These are phyloP conservation scores for Cervus canadensis DNA, from an alignment of 2,113 vertebrate genomes.

Conservation along the genomic window DNA sequence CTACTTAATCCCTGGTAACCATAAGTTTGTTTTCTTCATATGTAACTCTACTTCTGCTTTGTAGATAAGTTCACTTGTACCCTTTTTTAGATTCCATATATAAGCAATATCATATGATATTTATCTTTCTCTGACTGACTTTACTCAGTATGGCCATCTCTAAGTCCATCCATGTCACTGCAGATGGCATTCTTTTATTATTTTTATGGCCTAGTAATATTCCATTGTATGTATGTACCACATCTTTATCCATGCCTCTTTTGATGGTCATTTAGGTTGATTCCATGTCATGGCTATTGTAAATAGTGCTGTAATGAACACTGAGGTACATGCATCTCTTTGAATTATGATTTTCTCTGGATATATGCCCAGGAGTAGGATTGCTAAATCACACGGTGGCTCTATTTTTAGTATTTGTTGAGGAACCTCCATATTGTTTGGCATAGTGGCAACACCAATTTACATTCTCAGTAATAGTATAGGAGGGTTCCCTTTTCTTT, in stretches of 20 bases:
- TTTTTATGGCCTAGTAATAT: background rate
- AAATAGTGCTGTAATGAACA: background rate
- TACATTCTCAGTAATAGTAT: background rate
- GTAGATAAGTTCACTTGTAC: background rate
- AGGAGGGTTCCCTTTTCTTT: background rate
- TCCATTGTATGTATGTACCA: background rate
- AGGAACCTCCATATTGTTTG: background rate
- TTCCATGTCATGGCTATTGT: background rate
- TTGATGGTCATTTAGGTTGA: background rate
- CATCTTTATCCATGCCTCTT: background rate
- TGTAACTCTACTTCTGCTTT: background rate
- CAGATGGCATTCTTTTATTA: background rate
- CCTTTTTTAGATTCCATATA: background rate
- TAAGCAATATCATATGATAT: background rate
- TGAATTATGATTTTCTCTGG: background rate
- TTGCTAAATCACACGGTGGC: background rate
- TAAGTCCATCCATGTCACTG: background rate
- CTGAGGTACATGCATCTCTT: background rate
- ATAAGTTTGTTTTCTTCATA: background rate
- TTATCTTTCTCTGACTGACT: background rate
- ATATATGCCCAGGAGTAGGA: background rate
- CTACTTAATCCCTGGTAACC: background rate
- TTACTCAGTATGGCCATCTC: background rate
- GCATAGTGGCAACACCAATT: background rate
- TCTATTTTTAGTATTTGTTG: background rate